Base-by-base conservation (phyloP, 2,888 invertebrate genomes). In the Congeria kusceri region DNA sequence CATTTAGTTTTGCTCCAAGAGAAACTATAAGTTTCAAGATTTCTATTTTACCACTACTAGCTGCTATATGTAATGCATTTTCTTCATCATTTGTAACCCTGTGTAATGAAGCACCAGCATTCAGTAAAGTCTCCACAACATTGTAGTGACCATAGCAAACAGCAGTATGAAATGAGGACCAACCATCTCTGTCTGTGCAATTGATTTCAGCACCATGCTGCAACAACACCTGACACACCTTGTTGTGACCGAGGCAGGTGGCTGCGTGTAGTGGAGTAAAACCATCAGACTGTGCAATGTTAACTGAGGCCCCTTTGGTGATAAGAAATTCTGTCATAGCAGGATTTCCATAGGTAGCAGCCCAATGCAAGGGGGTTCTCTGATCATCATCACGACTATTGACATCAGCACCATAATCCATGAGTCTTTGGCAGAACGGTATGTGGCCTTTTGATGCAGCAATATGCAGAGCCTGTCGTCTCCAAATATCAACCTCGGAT, bases 231-330 rank as follows among this genome's bases (percentile, higher is more conserved):
- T 84, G 65, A 61, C 89, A 90, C 3, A 89, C 86, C 5, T 85
- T 70, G 20, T 73, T 61, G 63, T 90, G 87, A 7, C 90, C 91
- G 2, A 87, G 78, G 66, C 89, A 89, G 1, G 89, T 87, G n/a
- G 91, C 91, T n/a, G 88, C 86, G 80, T 92, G 92, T 0, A 92
- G 81, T 4, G 92, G 89, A 1, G 91, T 91, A 64, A 90, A 89
- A 0, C 92, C 91, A 86, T 92, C 91, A 29, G 85, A 80, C 67
- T 92, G 91, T 1, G 85, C 80, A 5, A 80, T 79, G 79, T 91
- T 89, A 0, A 91, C 87, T 32, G 67, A 65, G 4, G 90, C 89
- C 20, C 90, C 89, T 53, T 76, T 75, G 5, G 73, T 47, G 7
- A 92, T 69, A 11, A 92, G 80, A 70, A 84, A 87, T 32, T 85